These are phyloP conservation scores for Cyrtodaria siliqua DNA, from an alignment of 2,888 invertebrate genomes.

Conservation along the genomic window DNA sequence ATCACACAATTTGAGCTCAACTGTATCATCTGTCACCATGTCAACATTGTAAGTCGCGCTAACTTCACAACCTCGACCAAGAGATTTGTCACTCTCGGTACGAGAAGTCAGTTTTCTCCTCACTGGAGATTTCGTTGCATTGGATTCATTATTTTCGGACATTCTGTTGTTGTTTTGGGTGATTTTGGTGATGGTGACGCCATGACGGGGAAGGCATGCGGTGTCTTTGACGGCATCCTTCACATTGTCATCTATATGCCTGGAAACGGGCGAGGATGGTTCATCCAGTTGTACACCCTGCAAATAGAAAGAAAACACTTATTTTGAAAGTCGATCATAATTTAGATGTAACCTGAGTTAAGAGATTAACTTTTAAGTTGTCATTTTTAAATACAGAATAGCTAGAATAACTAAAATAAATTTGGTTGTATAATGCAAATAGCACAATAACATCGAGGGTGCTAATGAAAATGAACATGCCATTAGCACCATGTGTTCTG, in stretches of 20 bases:
- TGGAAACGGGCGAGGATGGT: slow-evolving; percentile 38
- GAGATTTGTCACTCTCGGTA: too few relatives aligned
- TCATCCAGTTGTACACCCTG: slow-evolving; percentile 61
- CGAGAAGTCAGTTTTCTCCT: background rate
- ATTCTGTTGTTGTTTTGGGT: background rate
- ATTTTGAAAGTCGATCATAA: too few relatives aligned
- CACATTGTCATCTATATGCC: slow-evolving; percentile 7
- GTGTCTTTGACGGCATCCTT: background rate
- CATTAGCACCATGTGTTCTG: too few relatives aligned
- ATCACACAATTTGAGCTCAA: background rate
- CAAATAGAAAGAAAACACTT: slow-evolving; percentile 7
- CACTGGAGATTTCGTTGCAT: background rate
- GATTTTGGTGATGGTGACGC: slow-evolving; percentile 28
- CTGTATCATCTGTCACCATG: background rate
- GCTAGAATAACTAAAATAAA: too few relatives aligned
- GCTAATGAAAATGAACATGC: too few relatives aligned
- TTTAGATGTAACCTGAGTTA: too few relatives aligned
- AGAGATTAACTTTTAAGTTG: too few relatives aligned
- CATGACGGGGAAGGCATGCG: slow-evolving; percentile 2
- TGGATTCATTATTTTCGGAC: background rate
- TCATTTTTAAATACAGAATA: too few relatives aligned
- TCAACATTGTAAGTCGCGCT: background rate
- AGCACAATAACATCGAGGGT: too few relatives aligned
- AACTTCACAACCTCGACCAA: background rate
- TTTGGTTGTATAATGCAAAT: too few relatives aligned